phyloP scores from a whole-genome alignment of 2,113 vertebrate species.

The Eonycteris spelaea region DNA sequence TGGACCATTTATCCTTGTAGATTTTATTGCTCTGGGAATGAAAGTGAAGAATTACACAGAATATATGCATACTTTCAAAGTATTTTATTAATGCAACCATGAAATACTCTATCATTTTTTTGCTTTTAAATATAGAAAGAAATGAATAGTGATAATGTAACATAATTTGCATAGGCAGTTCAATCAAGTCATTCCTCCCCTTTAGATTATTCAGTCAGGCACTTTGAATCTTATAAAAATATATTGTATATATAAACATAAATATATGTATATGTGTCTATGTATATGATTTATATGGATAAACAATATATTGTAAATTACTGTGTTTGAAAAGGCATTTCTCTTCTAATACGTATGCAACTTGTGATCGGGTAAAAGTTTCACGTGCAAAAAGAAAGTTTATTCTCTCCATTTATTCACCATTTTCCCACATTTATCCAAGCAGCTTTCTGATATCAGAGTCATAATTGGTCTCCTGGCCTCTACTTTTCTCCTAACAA shows the following conservation, averaged over 20 bases:
- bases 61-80: conserved; percentile 62
- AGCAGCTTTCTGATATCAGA: background rate
- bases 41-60: conserved; percentile 66
- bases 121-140: conserved; percentile 49
- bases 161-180: conserved; percentile 55
- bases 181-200: background rate
- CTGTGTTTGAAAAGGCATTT: background rate
- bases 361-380: background rate
- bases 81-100: conserved; percentile 67
- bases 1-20: conserved; percentile 70
- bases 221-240: conserved; percentile 2
- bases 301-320: background rate
- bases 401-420: background rate
- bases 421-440: background rate
- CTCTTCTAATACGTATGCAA: background rate
- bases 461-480: background rate
- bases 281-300: background rate
- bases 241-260: background rate
- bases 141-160: conserved; percentile 22
- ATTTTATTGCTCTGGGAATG: conserved; percentile 68
- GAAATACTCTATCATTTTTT: conserved; percentile 64
- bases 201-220: background rate
- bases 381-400: background rate
- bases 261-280: background rate
- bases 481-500: background rate